These are phyloP conservation scores for Balaenoptera acutorostrata DNA, from an alignment of 2,113 vertebrate species.

Conservation along the genomic window DNA sequence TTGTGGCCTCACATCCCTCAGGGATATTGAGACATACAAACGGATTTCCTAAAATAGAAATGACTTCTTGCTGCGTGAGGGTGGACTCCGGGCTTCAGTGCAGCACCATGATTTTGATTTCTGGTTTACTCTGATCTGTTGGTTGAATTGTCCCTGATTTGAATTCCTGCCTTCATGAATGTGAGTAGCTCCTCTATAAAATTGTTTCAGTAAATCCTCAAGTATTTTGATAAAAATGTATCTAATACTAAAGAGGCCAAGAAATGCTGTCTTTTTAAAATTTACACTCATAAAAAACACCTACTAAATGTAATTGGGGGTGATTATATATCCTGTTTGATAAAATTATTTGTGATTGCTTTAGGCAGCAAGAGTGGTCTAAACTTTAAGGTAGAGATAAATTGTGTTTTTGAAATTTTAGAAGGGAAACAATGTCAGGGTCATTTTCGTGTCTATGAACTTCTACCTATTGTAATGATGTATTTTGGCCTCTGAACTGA, in stretches of 20 bases:
- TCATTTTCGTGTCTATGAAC: not conserved
- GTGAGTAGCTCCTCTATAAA: not conserved
- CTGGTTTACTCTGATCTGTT: not conserved
- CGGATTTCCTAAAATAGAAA: not conserved
- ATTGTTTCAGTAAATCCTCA: not conserved
- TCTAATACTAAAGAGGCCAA: not conserved
- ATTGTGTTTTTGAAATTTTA: slow-evolving; percentile 15
- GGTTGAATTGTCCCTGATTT: not conserved
- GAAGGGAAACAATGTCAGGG: not conserved
- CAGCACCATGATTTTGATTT: not conserved
- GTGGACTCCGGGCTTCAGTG: not conserved
- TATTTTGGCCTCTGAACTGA: not conserved
- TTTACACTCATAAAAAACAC: not conserved
- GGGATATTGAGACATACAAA: not conserved
- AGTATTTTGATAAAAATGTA: not conserved
- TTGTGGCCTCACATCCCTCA: not conserved
- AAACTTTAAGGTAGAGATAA: not conserved
- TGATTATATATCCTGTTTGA: not conserved
- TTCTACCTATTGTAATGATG: not conserved
- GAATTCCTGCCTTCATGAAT: not conserved
- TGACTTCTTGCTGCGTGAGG: not conserved
- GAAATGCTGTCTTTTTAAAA: not conserved
- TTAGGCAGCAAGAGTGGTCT: not conserved
- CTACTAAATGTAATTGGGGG: not conserved
- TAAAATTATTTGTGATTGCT: not conserved